Evolutionary conservation across 2,888 invertebrate species (phyloP).

Genomic region (Omphaloscelis lunosa): DNA sequence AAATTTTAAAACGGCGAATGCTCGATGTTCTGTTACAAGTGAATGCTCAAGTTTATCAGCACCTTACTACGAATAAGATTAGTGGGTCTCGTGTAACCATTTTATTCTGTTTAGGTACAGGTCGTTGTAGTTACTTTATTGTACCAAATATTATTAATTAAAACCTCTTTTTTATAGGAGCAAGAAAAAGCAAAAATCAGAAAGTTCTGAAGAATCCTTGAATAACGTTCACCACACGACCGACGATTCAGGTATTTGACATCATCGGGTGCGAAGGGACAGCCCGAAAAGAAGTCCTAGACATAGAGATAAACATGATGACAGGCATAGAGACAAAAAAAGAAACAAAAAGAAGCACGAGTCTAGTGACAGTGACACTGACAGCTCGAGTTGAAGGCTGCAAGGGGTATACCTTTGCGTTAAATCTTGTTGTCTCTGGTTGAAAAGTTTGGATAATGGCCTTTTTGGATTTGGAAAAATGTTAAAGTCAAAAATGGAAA

Average conservation of each 20-base stretch:
- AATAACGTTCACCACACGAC: slow-evolving; percentile 88
- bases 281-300: slow-evolving; percentile 79
- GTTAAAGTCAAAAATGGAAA: slow-evolving; percentile 8
- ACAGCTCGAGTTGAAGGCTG: slow-evolving; percentile 84
- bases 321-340: slow-evolving; percentile 73
- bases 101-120: too few species aligned
- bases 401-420: slow-evolving; percentile 53
- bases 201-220: slow-evolving; percentile 85
- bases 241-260: slow-evolving; percentile 89
- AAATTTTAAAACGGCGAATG: too few species aligned
- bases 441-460: slow-evolving; percentile 40
- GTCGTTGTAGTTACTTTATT: too few species aligned
- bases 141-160: too few species aligned
- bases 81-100: too few species aligned
- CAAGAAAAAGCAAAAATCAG: slow-evolving; percentile 85
- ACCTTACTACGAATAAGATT: too few species aligned
- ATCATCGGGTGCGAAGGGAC: slow-evolving; percentile 85
- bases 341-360: slow-evolving; percentile 78
- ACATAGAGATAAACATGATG: slow-evolving; percentile 72
- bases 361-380: slow-evolving; percentile 79
- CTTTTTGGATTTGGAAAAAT: slow-evolving; percentile 34
- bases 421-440: slow-evolving; percentile 62
- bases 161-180: slow-evolving; percentile 47
- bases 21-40: too few species aligned
- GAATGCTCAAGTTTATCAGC: too few species aligned